phyloP scores from a whole-genome alignment of 2,888 invertebrate genomes.

The Polyommatus iphigenia region DNA sequence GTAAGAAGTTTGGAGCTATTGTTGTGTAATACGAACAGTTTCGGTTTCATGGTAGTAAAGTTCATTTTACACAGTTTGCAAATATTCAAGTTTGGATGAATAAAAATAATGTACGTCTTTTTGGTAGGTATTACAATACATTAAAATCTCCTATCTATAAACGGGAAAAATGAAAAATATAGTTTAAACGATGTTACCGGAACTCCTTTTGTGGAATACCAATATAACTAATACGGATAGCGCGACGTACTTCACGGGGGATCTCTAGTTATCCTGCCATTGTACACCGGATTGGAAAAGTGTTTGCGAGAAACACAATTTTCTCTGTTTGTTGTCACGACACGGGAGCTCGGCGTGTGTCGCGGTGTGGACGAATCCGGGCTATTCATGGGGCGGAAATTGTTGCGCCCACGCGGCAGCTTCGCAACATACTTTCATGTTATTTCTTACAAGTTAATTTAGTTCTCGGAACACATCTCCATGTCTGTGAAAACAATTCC shows the following conservation, averaged over 20 bases:
- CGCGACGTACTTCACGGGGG: background rate
- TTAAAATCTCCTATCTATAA: no score
- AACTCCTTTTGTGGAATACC: background rate
- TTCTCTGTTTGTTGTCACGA: background rate
- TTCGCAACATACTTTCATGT: background rate
- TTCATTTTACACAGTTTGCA: no score
- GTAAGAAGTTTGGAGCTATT: background rate
- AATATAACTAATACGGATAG: background rate
- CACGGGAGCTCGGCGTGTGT: background rate
- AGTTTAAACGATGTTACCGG: background rate
- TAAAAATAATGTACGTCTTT: no score
- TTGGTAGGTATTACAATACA: no score
- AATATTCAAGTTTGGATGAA: no score
- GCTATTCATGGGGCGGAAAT: background rate
- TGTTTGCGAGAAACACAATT: background rate
- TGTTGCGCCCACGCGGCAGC: background rate
- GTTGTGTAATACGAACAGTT: background rate
- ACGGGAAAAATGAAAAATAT: background rate
- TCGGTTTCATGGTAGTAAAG: no score
- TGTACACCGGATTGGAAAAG: background rate
- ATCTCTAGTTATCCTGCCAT: background rate
- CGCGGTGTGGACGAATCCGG: background rate
- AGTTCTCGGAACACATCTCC: background rate
- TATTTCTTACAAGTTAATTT: background rate
- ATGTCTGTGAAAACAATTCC: background rate